Evolutionary conservation across 1,140 invertebrate genomes (phyloP).

Genomic region (Drosophila serrata): DNA sequence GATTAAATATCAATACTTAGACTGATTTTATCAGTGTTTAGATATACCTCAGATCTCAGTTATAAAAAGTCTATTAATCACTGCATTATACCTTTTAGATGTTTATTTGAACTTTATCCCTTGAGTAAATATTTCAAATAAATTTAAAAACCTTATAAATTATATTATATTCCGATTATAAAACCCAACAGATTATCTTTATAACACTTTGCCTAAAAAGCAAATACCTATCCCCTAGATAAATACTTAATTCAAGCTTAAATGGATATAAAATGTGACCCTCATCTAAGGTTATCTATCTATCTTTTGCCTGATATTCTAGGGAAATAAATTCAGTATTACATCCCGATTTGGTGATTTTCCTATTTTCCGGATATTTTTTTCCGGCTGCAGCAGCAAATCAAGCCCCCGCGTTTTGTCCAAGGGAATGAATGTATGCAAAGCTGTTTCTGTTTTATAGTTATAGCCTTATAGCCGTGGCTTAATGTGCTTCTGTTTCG

Average conservation of each 20-base stretch:
- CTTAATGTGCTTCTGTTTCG: conserved; percentile 54
- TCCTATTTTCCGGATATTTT: conserved; percentile 7
- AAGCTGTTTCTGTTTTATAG: conserved; percentile 52
- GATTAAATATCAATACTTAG: no score
- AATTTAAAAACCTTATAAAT: background rate
- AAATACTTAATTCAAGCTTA: background rate
- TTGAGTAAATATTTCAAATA: background rate
- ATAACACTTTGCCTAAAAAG: no score
- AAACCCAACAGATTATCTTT: no score
- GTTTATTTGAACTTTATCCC: background rate
- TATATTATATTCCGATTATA: background rate
- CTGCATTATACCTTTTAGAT: no score
- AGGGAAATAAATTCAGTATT: conserved; percentile 24
- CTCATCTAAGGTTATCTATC: background rate
- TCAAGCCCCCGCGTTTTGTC: conserved; percentile 33
- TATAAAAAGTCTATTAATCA: no score
- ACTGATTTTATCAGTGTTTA: no score
- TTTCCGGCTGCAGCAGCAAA: conserved; percentile 16
- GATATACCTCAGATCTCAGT: no score
- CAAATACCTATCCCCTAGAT: no score
- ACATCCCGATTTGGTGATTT: conserved; percentile 20
- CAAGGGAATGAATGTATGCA: conserved; percentile 33
- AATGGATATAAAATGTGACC: background rate
- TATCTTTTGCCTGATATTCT: background rate
- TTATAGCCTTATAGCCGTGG: conserved; percentile 47